These are phyloP conservation scores for Sula dactylatra DNA, from an alignment of 2,113 vertebrate species.

Conservation along the genomic window DNA sequence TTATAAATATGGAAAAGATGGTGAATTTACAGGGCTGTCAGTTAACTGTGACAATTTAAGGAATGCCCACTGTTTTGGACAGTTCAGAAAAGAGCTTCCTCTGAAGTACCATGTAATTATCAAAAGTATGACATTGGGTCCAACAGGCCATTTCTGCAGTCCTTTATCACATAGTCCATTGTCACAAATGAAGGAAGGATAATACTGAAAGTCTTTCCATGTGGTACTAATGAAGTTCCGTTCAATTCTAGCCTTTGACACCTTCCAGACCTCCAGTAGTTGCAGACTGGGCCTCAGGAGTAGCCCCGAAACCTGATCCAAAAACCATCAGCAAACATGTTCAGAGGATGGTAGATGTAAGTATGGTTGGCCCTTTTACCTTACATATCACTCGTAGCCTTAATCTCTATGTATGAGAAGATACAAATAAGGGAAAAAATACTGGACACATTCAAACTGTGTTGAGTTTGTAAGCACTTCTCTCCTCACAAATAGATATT, in stretches of 20 bases:
- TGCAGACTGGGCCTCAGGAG: conserved; percentile 92
- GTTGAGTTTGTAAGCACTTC: background rate
- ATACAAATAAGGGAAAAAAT: background rate
- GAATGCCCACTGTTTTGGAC: background rate
- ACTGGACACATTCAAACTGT: background rate
- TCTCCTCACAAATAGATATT: background rate
- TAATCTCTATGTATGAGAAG: background rate
- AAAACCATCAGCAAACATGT: conserved; percentile 95
- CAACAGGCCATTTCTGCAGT: background rate
- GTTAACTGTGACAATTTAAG: background rate
- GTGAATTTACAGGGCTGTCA: background rate
- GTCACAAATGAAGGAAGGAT: background rate
- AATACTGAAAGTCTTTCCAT: background rate
- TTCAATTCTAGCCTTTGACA: conserved; percentile 82
- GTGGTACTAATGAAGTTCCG: background rate
- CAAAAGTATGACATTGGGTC: background rate
- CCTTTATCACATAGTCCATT: background rate
- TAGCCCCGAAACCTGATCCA: conserved; percentile 91
- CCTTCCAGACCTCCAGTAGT: conserved; percentile 89
- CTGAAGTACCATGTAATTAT: background rate
- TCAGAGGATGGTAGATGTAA: conserved; percentile 97
- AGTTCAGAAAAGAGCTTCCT: background rate
- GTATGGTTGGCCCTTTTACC: conserved; percentile 30
- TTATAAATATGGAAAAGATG: background rate
- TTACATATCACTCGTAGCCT: background rate